phyloP scores from a whole-genome alignment of 2,113 vertebrate species.

The Ptyas mucosa region DNA sequence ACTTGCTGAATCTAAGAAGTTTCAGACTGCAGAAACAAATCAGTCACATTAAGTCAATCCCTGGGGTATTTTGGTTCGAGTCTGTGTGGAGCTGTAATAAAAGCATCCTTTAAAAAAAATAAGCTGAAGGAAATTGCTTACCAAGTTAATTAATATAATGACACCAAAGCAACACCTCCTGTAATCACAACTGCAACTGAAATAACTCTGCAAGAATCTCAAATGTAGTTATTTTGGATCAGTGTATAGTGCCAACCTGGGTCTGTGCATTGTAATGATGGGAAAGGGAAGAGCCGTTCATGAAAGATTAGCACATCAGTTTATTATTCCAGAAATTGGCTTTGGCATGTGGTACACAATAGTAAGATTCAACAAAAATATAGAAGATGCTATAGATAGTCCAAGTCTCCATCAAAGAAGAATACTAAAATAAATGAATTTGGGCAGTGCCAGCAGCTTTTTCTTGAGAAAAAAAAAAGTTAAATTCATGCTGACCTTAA shows the following conservation, averaged over 20 bases:
- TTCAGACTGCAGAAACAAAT: not conserved
- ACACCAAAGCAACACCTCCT: not conserved
- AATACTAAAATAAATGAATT: not conserved
- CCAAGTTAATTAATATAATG: conserved; percentile 18
- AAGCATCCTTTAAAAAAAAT: not conserved
- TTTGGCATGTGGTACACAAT: not conserved
- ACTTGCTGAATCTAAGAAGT: conserved; percentile 9
- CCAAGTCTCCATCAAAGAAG: rapidly evolving
- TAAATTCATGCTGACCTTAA: not conserved
- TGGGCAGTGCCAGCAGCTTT: not conserved
- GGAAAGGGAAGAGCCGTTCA: not conserved
- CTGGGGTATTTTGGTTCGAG: conserved; percentile 8
- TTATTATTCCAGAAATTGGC: conserved; percentile 4
- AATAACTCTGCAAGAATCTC: conserved; percentile 1
- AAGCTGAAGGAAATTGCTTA: not conserved
- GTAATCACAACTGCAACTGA: not conserved
- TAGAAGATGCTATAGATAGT: not conserved
- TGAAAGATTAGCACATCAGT: not conserved
- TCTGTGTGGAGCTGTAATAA: conserved; percentile 1
- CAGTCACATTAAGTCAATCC: conserved; percentile 7
- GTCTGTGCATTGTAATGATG: not conserved
- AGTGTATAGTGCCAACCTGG: not conserved
- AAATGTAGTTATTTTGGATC: conserved; percentile 5
- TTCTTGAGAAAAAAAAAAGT: not conserved
- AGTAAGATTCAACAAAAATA: not conserved